Evolutionary conservation across 1,140 invertebrate genomes (phyloP), one percentile per base, ranked within the genome.

Genomic region (Drosophila busckii): DNA sequence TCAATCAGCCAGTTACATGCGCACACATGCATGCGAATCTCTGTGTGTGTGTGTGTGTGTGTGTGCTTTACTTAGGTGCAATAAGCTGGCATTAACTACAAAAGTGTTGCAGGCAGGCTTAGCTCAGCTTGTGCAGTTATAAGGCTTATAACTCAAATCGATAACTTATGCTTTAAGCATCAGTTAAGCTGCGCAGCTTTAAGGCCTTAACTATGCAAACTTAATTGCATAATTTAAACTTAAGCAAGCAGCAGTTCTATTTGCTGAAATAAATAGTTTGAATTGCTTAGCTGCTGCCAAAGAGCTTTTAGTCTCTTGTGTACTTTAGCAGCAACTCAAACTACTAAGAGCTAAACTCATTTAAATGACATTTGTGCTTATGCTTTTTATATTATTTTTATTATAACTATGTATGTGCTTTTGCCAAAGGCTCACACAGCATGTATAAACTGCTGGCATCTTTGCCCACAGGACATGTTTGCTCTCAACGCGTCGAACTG

Each of bases 71-170:
- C 37, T 37, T 38, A 32, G 38, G 55, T 52, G 55, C 55, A 28
- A 35, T 52, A 59, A 53, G 48, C 55, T 35, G 16, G 31, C 38
- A 59, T 59, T 37, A 50, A 46, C 35, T 13, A 12, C 23, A 13
- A 17, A 44, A 26, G 10, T 35, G 17, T 10, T 28, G 31, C 34
- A 22, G 20, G 28, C 46, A 22, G n/a, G 31, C 40, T 44, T 37
- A 31, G 42, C n/a, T n/a, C 52, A 54, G 41, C 34, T 54, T 55
- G 25, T 15, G 15, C 9, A 32, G 25, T 23, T 38, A 25, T 22
- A 48, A 48, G 42, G 34, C 54, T 50, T 55, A 26, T 19, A 25
- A 6, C 15, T 19, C 20, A 15, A 44, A 45, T 54, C 50, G 50
- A 23, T 45, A 50, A 29, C 45, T 10, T 6, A 13, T 26, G 8